Percentiles rank a stretch among this genome's conserved stretches.
phyloP scores from a whole-genome alignment of 1,140 invertebrate genomes.

The Oryctes rhinoceros region DNA sequence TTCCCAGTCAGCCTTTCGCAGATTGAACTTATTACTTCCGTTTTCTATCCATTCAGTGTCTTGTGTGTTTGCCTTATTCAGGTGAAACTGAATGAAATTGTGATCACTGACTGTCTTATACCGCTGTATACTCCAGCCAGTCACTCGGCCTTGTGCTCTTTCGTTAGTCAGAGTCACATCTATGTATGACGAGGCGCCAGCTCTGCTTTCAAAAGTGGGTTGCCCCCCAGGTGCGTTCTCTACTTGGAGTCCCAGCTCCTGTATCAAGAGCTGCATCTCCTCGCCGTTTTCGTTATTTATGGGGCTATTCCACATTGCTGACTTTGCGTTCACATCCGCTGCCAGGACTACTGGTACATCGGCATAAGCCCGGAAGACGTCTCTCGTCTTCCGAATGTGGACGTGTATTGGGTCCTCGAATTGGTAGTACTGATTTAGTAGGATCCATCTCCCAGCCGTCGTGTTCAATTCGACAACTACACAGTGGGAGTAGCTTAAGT shows the following conservation, averaged over 20 bases:
- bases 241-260: background rate
- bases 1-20: background rate
- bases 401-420: background rate
- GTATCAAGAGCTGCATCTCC: background rate
- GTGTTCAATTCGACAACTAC: background rate
- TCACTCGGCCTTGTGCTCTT: background rate
- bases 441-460: background rate
- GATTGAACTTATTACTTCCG: background rate
- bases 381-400: background rate
- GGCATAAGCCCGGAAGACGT: background rate
- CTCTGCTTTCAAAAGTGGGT: background rate
- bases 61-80: background rate
- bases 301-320: background rate
- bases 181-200: background rate
- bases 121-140: background rate
- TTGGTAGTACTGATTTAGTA: conserved; percentile 37
- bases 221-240: background rate
- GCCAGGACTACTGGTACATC: background rate
- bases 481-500: background rate
- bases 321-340: conserved; percentile 20
- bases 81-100: background rate
- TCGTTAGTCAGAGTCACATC: background rate
- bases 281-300: background rate
- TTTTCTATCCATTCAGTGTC: background rate
- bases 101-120: conserved; percentile 24